Evolutionary conservation across 64 coral and sea anemone genomes (phyloP), one percentile per base, ranked within the genome.

Genomic region (Stylophora pistillata): DNA sequence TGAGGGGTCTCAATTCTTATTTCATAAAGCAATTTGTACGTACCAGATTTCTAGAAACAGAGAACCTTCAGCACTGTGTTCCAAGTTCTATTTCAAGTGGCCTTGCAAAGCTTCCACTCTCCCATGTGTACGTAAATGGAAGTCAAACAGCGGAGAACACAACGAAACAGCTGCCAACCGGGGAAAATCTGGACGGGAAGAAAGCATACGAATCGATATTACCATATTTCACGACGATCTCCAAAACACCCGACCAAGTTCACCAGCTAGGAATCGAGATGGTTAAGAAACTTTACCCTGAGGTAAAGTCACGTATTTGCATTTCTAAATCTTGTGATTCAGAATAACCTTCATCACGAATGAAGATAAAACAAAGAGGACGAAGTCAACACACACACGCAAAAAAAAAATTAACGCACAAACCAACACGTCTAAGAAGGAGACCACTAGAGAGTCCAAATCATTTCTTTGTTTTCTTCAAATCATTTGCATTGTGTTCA

Each of bases 31-130:
- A 47, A 47, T 47, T n/a, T 47, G 7, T 47, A 47, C 37, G 37
- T 12, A 60, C 2, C 70, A 91, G 89, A 34, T 86, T 60, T 62
- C 33, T 91, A 23, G 72, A 91, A 74, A 85, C 58, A 52, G 81
- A 91, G 9, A 65, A 74, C 60, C 15, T 83, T 13, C 37, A 77
- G 23, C 58, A 91, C 57, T 91, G 89, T 27, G 80, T 91, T 25
- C 89, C 89, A 29, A 91, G 81, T 26, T 64, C 26, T 4, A 56
- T 91, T 64, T 91, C 89, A 21, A 91, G 89, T 71, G 89, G 89
- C 56, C 58, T 91, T 17, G 89, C 81, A n/a, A 91, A 26, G 7
- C 89, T 78, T 68, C 89, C 89, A 1, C 56, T 91, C 12, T 75
- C 71, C 18, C 75, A 86, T 26, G 74, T 91, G n/a, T 91, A 77